Conservation (phyloP, 2,797 vertebrate species). For the Tolypeutes matacus region DNA sequence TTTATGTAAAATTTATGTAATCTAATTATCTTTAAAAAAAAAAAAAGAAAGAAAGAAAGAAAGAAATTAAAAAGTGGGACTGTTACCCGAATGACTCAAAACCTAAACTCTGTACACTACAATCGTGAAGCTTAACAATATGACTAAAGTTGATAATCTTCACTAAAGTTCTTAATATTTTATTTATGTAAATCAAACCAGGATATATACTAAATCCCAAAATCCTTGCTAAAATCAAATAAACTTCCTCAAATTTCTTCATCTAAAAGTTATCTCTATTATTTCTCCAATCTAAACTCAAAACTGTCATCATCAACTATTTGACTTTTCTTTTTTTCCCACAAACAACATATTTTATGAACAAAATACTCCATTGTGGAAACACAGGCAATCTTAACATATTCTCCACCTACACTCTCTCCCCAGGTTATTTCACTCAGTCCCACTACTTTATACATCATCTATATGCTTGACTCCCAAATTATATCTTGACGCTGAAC, state of each 20-base stretch:
- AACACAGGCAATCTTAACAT: neutral
- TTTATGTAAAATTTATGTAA: too few relatives aligned
- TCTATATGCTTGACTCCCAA: neutral
- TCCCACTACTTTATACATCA: neutral
- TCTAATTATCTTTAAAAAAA: too few relatives aligned
- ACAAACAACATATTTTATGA: neutral
- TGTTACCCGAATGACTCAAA: constrained; percentile 24
- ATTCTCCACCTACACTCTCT: neutral
- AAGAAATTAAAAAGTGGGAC: neutral
- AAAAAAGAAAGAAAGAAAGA: too few relatives aligned
- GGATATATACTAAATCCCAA: constrained; percentile 11
- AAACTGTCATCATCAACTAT: neutral
- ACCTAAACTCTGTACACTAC: neutral
- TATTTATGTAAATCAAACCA: constrained; percentile 23
- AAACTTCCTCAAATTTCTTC: neutral
- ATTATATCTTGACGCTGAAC: neutral
- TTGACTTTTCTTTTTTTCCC: neutral
- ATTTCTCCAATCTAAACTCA: neutral
- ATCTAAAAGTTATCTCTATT: neutral
- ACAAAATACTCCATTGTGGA: neutral
- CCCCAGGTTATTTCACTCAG: neutral
- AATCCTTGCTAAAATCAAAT: constrained; percentile 6
- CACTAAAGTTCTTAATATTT: constrained; percentile 30
- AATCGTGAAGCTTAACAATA: neutral
- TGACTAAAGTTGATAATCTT: neutral